Conservation (phyloP, 2,888 invertebrate species). For the Andrena praecox region DNA sequence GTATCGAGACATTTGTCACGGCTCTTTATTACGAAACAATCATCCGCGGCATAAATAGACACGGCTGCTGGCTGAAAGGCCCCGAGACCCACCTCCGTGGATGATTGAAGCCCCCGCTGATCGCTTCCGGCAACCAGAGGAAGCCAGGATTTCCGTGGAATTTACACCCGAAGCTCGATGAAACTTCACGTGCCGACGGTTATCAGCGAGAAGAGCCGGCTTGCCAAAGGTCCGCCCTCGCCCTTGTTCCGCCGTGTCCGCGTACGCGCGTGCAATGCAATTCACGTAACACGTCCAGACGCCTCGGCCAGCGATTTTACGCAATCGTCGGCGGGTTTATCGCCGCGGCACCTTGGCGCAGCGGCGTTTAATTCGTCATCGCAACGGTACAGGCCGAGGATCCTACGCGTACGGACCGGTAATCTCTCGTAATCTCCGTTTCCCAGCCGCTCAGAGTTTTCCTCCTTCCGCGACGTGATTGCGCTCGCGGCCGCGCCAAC, state of each 20-base stretch:
- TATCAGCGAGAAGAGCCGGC: background rate
- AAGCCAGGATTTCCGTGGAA: background rate
- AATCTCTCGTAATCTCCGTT: conserved; percentile 39
- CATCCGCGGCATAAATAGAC: conserved; percentile 32
- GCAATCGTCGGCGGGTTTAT: conserved; percentile 34
- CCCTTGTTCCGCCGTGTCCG: background rate
- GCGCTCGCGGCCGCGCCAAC: background rate
- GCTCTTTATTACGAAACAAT: conserved; percentile 52
- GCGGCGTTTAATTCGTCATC: conserved; percentile 33
- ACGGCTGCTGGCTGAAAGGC: background rate
- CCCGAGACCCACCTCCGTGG: background rate
- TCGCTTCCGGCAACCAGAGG: conserved; percentile 33
- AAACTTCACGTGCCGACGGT: background rate
- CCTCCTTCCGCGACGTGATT: conserved; percentile 12
- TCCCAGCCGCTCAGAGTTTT: background rate
- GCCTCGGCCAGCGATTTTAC: conserved; percentile 12
- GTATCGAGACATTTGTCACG: conserved; percentile 47
- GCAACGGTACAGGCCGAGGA: conserved; percentile 34
- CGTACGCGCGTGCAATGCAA: conserved; percentile 23
- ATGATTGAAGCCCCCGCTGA: conserved; percentile 27
- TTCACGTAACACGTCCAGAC: conserved; percentile 50
- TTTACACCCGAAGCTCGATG: too few species aligned
- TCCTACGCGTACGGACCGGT: conserved; percentile 10
- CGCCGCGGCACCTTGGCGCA: background rate
- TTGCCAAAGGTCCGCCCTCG: background rate